These are phyloP conservation scores for Mellilla xanthometata DNA, from an alignment of 2,888 invertebrate genomes.

Conservation along the genomic window DNA sequence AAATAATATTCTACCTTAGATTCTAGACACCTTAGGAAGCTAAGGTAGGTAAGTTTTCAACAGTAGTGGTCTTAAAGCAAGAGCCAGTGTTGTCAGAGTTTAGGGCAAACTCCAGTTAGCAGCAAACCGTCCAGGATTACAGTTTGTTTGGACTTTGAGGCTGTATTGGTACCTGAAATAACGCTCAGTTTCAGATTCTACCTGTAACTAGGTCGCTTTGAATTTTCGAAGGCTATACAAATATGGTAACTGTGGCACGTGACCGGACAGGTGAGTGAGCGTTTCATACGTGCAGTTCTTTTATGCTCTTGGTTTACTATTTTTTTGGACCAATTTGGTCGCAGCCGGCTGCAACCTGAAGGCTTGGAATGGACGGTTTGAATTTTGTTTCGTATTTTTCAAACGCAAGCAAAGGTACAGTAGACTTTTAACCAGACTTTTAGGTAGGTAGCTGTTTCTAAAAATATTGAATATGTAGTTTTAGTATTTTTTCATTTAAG, in stretches of 20 bases:
- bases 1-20: too few species aligned
- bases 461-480: too few species aligned
- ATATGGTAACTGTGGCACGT: slow-evolving; percentile 1
- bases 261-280: background rate
- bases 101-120: slow-evolving; percentile 12
- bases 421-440: too few species aligned
- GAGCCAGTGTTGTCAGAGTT: slow-evolving; percentile 15
- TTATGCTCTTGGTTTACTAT: background rate
- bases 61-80: slow-evolving; percentile 12
- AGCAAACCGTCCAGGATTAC: slow-evolving; percentile 32
- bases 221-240: slow-evolving; percentile 13
- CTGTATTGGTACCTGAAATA: slow-evolving; percentile 25
- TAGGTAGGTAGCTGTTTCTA: too few species aligned
- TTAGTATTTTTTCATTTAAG: too few species aligned
- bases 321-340: background rate
- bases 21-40: too few species aligned
- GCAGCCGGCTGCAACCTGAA: background rate
- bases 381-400: too few species aligned
- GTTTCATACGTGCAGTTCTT: background rate
- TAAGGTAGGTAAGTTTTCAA: too few species aligned
- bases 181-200: slow-evolving; percentile 8
- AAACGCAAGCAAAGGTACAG: too few species aligned
- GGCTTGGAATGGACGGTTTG: too few species aligned
- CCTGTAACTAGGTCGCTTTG: slow-evolving; percentile 16
- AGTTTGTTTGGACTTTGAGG: slow-evolving; percentile 26